Base-by-base conservation (phyloP, 2,797 vertebrate genomes). In the Cyprinella venusta region DNA sequence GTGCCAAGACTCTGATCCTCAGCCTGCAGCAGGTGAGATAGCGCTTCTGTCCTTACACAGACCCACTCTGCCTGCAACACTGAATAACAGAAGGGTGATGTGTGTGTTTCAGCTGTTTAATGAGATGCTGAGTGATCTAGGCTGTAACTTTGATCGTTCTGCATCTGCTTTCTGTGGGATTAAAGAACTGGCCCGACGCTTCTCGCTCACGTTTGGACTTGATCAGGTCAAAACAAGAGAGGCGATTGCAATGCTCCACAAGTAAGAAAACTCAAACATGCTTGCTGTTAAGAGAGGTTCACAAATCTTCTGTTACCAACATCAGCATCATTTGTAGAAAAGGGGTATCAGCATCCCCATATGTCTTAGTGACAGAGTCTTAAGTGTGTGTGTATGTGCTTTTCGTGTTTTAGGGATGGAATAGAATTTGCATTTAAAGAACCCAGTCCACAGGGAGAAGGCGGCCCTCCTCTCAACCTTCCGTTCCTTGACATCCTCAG, bases 391-490 rank as follows among this genome's bases (percentile, higher is more conserved):
- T 70, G 10, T 64, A 19, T 74, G 30, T 68, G 13, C 1, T 38
- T 68, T 54, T 30, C 69, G 42, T 70, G 26, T 70, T 91, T 36
- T 88, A 97, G 96, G 89, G 95, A 96, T 91, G 96, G 96, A 78
- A 97, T 97, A 89, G 96, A 96, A 90, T 97, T 97, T 94, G 94
- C 96, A 74, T 97, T 97, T 91, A 97, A 96, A 90, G 96, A 96
- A 76, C 95, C 95, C 87, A 96, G 95, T 91, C 95, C 95, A 52
- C 96, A 96, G 91, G 96, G 96, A 82, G 96, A 96, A 84, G 95
- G 95, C 56, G 93, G 95, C 72, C 95, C 96, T 88, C 95, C 96
- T 4, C 91, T 96, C 89, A 95, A 96, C 89, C 91, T 97, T 89
- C 94, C 96, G 52, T 96, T 97, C 92, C 95, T 97, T 85, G 96